Evolutionary conservation across 2,797 vertebrate species (phyloP), one percentile per base, ranked within the genome.

Genomic region (Tiaroga cobitis): DNA sequence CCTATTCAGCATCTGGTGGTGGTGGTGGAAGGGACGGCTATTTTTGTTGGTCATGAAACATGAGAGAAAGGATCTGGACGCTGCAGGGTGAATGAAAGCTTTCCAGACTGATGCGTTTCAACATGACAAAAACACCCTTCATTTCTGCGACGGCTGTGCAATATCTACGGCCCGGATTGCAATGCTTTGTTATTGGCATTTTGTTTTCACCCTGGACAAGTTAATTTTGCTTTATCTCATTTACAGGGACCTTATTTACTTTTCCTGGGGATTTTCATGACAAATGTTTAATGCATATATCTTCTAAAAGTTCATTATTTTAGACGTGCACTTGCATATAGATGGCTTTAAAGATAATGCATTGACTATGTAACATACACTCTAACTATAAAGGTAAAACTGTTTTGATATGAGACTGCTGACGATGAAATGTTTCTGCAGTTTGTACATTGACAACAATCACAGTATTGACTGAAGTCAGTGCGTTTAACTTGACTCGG

Each of bases 41-140:
- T 86, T 87, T 88, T 88, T 88, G 86, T 87, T 83, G 83, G 81
- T 49, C 81, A 26, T 76, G 86, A 88, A 77, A 89, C 84, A 92
- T 80, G 80, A 91, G 81, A 91, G 89, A 90, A 88, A 89, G 87
- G 69, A 78, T 89, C 86, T 84, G 82, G 90, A 86, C 73, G 39
- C 39, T 86, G 46, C 80, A 46, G 79, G 59, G 34, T 63, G 59
- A 87, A 67, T 56, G 70, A 87, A 72, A 39, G 70, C 59, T 83
- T 68, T 89, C 61, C 84, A 85, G 75, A 67, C 76, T 84, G 61
- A 63, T 80, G 82, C 70, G 3, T 67, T 46, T 69, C 34, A 65
- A 76, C 61, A 75, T 26, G 69, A 84, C 41, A 83, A 72, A 88
- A 67, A 80, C 80, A 80, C 63, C 24, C 29, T 51, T 72, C 26